Base-by-base conservation (phyloP, 2,797 vertebrate genomes). In the Paguma larvata region DNA sequence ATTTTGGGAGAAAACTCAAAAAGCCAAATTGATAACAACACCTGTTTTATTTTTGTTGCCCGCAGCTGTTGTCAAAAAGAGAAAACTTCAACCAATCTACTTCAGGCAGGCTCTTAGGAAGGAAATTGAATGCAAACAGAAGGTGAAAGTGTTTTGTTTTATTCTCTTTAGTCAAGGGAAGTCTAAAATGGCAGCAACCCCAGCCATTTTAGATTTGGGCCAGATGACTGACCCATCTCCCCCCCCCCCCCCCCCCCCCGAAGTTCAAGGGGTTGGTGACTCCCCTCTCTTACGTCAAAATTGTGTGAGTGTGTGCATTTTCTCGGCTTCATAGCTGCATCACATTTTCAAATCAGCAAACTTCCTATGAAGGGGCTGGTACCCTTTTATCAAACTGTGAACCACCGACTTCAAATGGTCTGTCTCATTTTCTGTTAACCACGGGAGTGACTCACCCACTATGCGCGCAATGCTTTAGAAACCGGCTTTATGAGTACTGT, bases 1-100 rank as follows among this genome's bases (percentile, higher is more conserved):
- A 79, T 94, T 95, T 91, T 73, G 94, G 96, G 51, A 89, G 90
- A 82, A 97, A 97, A 96, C 77, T 93, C 3, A 63, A 89, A 97
- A 96, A 95, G 97, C 91, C 93, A 94, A 87, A 91, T 94, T 93
- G 97, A 91, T 93, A 79, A 82, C 75, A 96, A 72, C 89, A 96
- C 93, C 95, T 98, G 95, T 86, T 98, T 96, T 96, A 89, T 97
- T 98, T 97, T 92, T 48, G 94, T 94, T 82, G 56, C 79, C 94
- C 87, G 83, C 83, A 86, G 93, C 85, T 97, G 94, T 97, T 94
- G 78, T 97, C 85, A 93, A 38, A 87, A 97, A 95, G 75, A 75
- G 89, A 95, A 79, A 53, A 93, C 46, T 34, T 62, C 83, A 80
- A 72, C 80, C 75, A 73, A 91, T 82, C 44, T 91, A 14, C 84